Evolutionary conservation across 2,797 vertebrate genomes (phyloP).

Genomic region (Poecilia gillii): DNA sequence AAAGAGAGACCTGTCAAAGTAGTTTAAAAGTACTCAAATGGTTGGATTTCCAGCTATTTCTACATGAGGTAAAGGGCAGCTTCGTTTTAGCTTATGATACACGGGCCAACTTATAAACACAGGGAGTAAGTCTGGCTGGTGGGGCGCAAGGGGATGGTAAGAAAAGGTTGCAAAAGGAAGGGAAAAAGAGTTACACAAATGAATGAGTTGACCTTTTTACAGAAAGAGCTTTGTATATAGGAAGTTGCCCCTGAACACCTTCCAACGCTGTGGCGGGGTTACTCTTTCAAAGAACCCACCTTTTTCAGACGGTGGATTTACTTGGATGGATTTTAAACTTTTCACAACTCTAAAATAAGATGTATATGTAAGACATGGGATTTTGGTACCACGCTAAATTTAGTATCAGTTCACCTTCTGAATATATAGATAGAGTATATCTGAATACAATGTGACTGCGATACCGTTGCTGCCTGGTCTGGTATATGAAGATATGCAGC

Average conservation of each 20-base stretch:
- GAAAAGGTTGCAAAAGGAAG: conserved; percentile 75
- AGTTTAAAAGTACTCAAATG: conserved; percentile 76
- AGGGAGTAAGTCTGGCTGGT: conserved; percentile 70
- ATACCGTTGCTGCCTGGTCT: neutral
- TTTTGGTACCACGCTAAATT: too few relatives aligned
- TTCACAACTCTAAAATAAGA: neutral
- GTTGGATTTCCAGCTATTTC: conserved; percentile 79
- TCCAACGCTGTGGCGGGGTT: conserved; percentile 60
- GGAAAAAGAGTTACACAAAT: conserved; percentile 75
- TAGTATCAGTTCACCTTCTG: too few relatives aligned
- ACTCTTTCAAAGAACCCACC: conserved; percentile 58
- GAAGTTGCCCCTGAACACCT: conserved; percentile 76
- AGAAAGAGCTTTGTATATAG: conserved; percentile 78
- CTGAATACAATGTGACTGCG: neutral
- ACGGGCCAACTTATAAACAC: conserved; percentile 79
- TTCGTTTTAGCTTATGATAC: conserved; percentile 76
- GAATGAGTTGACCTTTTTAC: conserved; percentile 83
- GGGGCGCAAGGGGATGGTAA: conserved; percentile 69
- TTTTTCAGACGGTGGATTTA: conserved; percentile 46
- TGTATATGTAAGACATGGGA: neutral
- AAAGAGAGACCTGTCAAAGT: conserved; percentile 79
- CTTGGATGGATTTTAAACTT: conserved; percentile 37
- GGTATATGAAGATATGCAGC: neutral
- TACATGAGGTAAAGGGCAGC: conserved; percentile 78
- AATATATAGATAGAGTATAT: neutral